These are phyloP conservation scores for Zaprionus lineosus DNA, from an alignment of 2,888 invertebrate genomes.

Conservation along the genomic window DNA sequence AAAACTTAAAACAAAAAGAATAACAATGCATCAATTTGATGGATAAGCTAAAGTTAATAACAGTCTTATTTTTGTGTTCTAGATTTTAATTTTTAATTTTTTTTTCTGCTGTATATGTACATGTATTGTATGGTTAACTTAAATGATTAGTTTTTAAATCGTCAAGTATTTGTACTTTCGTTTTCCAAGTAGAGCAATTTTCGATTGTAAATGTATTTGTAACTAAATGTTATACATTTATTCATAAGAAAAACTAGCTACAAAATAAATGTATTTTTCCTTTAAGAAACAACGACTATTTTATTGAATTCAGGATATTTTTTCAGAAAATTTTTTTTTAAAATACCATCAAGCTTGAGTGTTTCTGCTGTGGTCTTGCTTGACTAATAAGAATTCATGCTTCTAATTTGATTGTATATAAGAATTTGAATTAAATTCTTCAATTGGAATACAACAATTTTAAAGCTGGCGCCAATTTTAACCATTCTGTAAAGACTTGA, in stretches of 20 bases:
- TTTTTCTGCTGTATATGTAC: neutral
- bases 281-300: too few species aligned
- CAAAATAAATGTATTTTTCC: constrained; percentile 80
- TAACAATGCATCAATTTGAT: constrained; percentile 11
- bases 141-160: constrained; percentile 48
- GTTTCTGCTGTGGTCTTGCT: too few species aligned
- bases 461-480: neutral
- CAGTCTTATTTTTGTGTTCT: constrained; percentile 6
- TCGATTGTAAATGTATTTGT: constrained; percentile 76
- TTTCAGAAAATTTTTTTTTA: too few species aligned
- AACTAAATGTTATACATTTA: constrained; percentile 78
- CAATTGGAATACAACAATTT: too few species aligned
- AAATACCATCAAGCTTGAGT: too few species aligned
- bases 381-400: too few species aligned
- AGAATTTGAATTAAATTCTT: too few species aligned
- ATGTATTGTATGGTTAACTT: constrained; percentile 32
- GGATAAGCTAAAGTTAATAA: constrained; percentile 42
- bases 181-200: constrained; percentile 73
- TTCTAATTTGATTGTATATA: too few species aligned
- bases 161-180: constrained; percentile 48
- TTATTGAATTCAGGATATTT: too few species aligned
- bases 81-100: constrained; percentile 13
- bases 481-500: too few species aligned
- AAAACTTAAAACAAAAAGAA: constrained; percentile 13
- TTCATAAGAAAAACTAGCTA: constrained; percentile 69